Base-by-base conservation (phyloP, 2,888 invertebrate species). In the Drosophila testacea region DNA sequence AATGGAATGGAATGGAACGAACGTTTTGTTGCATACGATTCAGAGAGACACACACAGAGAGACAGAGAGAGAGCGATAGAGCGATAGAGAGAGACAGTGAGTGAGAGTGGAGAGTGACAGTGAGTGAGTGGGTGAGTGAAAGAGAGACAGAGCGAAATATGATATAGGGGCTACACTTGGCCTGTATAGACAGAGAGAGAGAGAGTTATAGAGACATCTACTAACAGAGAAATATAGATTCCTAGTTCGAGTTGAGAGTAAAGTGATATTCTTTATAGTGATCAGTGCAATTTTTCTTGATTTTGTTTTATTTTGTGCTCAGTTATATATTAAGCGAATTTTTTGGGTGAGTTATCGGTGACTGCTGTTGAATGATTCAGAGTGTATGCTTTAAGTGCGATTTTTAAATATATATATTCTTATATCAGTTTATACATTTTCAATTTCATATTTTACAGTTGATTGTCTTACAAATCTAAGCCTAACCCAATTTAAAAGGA, bases 1-100 rank as follows among this genome's bases (percentile, higher is more conserved):
- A 79, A 80, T 79, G 83, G 82, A 79, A 80, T 79, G 83, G 82
- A 83, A 81, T 76, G 87, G 87, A 83, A 83, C 83, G 87, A 83
- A 72, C 85, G 77, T 81, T 80, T 82, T 69, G 38, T 88, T 78
- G 89, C 84, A 81, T 65, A 83, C 81, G 89, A 87, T 78, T 79
- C 79, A 83, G 79, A 75, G 79, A 74, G 57, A 75, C 55, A 70
- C 60, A 78, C 34, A 51, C 61, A 63, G 57, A 59, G 32, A 62
- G 47, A 38, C 39, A 60, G 52, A 57, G 55, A 54, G 56, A 50
- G 69, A 52, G 69, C 59, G 30, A 50, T 60, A 64, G 57, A 55
- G 34, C 61, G 51, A 34, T 27, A 65, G 60, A 36, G 38, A n/a
- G 28, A 62, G 61, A 59, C 10, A 47, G 52, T 10, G 34, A 56